Conservation (phyloP, 2,888 invertebrate genomes). For the Mythimna lalbum region DNA sequence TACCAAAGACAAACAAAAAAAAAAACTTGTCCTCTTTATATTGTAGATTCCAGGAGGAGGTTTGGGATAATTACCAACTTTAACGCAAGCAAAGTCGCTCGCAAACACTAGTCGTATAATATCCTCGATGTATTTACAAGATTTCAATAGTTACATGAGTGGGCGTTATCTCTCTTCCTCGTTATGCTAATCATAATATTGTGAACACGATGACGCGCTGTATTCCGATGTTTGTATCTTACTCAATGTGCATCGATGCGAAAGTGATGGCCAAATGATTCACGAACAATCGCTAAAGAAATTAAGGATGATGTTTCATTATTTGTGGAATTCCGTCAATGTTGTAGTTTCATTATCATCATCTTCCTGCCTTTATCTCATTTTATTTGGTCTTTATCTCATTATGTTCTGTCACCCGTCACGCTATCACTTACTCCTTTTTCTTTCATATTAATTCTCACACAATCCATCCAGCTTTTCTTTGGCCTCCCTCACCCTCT, state of each 20-base stretch:
- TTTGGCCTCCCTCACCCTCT: no score
- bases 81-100: not conserved
- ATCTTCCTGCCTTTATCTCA: no score
- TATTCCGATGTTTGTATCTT: conserved; percentile 64
- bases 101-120: not conserved
- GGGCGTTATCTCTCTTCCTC: conserved; percentile 69
- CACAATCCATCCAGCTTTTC: no score
- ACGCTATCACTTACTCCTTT: no score
- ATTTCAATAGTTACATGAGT: conserved; percentile 56
- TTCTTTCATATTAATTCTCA: no score
- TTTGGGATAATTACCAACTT: no score
- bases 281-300: conserved; percentile 48
- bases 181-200: conserved; percentile 74
- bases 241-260: conserved; percentile 68
- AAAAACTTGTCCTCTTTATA: no score
- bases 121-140: conserved; percentile 17
- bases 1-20: no score
- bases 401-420: no score
- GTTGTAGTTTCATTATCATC: not conserved
- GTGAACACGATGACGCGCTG: conserved; percentile 73
- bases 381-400: no score
- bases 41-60: no score
- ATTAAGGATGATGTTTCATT: conserved; percentile 15
- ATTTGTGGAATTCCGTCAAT: conserved; percentile 21
- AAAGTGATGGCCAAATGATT: conserved; percentile 76